These are phyloP conservation scores for Sciurus vulgaris DNA, from an alignment of 2,797 vertebrate species.

Conservation along the genomic window DNA sequence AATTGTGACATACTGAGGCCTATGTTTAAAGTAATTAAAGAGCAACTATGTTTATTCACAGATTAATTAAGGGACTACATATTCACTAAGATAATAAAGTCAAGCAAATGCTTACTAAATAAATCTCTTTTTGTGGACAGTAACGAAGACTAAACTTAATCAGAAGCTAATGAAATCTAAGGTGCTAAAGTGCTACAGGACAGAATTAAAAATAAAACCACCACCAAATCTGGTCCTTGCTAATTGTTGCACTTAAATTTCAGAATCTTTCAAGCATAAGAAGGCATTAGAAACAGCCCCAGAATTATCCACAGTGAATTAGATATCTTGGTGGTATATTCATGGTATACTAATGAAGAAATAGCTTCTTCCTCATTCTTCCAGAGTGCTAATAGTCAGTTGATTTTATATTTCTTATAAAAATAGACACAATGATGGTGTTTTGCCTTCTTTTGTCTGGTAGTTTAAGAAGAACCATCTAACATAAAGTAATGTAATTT, in stretches of 20 bases:
- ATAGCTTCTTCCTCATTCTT: neutral
- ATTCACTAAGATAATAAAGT: slow-evolving; percentile 62
- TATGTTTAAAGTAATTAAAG: slow-evolving; percentile 12
- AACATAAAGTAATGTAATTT: neutral
- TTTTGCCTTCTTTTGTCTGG: neutral
- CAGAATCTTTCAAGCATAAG: neutral
- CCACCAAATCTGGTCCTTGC: neutral
- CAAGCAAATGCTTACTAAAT: slow-evolving; percentile 59
- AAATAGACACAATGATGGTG: neutral
- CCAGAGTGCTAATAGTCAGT: neutral
- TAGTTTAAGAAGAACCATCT: neutral
- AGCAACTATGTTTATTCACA: slow-evolving; percentile 60
- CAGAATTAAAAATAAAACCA: slow-evolving; percentile 42
- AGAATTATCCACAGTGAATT: slow-evolving; percentile 16
- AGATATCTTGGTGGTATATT: neutral
- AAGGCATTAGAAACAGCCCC: neutral
- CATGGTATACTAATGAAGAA: slow-evolving; percentile 36
- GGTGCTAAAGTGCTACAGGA: neutral
- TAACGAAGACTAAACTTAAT: slow-evolving; percentile 54
- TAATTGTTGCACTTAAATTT: neutral
- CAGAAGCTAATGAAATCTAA: slow-evolving; percentile 59
- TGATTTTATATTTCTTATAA: slow-evolving; percentile 8
- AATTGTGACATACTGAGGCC: neutral
- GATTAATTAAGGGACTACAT: slow-evolving; percentile 18
- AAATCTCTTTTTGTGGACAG: slow-evolving; percentile 23